Percentiles rank a stretch among this genome's conserved stretches.
Evolutionary conservation across 1,140 invertebrate species (phyloP).

Genomic region (Meloidogyne exigua): DNA sequence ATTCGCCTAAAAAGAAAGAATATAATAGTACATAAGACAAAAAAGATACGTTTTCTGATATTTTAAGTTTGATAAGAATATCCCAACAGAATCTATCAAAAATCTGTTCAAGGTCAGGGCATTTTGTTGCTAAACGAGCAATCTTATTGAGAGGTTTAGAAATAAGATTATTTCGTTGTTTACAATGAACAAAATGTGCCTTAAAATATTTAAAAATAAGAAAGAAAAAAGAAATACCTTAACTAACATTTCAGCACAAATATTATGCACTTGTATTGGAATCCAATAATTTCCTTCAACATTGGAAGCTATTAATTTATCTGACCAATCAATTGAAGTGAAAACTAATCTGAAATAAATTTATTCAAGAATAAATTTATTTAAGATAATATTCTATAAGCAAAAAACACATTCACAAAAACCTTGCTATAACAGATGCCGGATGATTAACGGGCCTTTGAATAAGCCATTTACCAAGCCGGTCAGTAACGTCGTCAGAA

Average conservation of each 20-base stretch:
- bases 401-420: background rate
- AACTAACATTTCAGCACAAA: slow-evolving; percentile 33
- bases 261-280: slow-evolving; percentile 34
- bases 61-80: slow-evolving; percentile 41
- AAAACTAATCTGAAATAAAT: slow-evolving; percentile 34
- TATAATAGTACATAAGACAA: background rate
- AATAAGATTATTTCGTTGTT: slow-evolving; percentile 42
- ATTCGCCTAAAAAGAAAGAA: slow-evolving; percentile 27
- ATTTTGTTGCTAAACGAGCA: slow-evolving; percentile 42
- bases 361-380: background rate
- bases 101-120: slow-evolving; percentile 45
- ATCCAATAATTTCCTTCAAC: slow-evolving; percentile 26
- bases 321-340: slow-evolving; percentile 38
- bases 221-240: slow-evolving; percentile 5
- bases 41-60: slow-evolving; percentile 30
- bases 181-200: slow-evolving; percentile 50
- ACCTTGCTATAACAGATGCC: slow-evolving; percentile 37
- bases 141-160: slow-evolving; percentile 46
- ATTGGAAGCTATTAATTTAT: background rate
- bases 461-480: slow-evolving; percentile 48
- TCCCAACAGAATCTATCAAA: slow-evolving; percentile 51
- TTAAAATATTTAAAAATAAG: slow-evolving; percentile 18
- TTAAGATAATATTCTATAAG: background rate
- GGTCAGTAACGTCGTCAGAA: slow-evolving; percentile 32
- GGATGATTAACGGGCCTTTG: slow-evolving; percentile 38